Evolutionary conservation across 2,797 vertebrate genomes (phyloP), one percentile per base, ranked within the genome.

Genomic region (Echiichthys vipera): DNA sequence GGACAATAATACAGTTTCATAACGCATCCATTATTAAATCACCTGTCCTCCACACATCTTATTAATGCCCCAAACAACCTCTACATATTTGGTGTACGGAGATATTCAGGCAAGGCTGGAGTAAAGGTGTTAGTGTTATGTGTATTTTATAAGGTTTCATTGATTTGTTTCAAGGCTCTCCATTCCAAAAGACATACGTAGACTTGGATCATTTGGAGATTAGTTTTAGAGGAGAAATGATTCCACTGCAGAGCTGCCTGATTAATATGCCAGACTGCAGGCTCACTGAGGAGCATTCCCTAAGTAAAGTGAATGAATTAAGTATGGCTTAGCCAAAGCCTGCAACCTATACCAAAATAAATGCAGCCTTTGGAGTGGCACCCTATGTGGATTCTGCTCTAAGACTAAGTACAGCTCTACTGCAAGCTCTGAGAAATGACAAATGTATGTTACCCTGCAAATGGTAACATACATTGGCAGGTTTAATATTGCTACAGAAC

Each of bases 231-330:
- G 55, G 61, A 59, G 55, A 72, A 71, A 69, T 65, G 46, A 62
- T 39, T 78, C 57, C 49, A 61, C 63, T 66, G 68, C 55, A 12
- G 63, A 68, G 64, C 61, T 40, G 63, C 53, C 77, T 80, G 70
- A 78, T 88, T 80, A 80, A 78, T 77, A 84, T 84, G 77, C 77
- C 71, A 74, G 68, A 74, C 71, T 24, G 67, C 65, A 54, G 54
- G 42, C 78, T 71, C 14, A 81, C 74, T 45, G 49, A 76, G 76
- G 51, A 74, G 58, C 18, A 10, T 67, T 77, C 70, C 62, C 39
- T 56, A 71, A 71, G 74, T 64, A 67, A 72, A 80, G 64, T 78
- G 79, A 76, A 65, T 74, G 66, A 77, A 75, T 66, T 57, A 76
- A 71, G 74, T 58, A 62, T 25, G 14, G 70, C 54, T 67, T 57